These are phyloP conservation scores for Hydropotes inermis DNA, from an alignment of 2,113 vertebrate genomes.

Conservation along the genomic window DNA sequence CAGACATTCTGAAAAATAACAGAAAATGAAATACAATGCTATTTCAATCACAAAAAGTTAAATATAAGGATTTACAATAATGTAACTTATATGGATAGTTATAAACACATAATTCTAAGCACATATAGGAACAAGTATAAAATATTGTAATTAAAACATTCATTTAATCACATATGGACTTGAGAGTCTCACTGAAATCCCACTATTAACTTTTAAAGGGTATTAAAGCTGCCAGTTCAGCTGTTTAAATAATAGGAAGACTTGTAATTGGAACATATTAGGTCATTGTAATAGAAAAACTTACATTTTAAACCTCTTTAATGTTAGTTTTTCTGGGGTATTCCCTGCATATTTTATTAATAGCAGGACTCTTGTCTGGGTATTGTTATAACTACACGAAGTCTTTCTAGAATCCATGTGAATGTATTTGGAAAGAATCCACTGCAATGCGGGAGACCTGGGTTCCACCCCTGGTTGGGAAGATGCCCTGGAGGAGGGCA, in stretches of 20 bases:
- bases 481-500: not conserved
- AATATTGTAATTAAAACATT: slow-evolving; percentile 66
- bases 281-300: slow-evolving; percentile 61
- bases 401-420: not conserved
- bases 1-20: slow-evolving; percentile 42
- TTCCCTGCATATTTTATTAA: slow-evolving; percentile 20
- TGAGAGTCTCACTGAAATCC: slow-evolving; percentile 64
- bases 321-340: slow-evolving; percentile 52
- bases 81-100: slow-evolving; percentile 47
- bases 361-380: not conserved
- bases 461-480: not conserved
- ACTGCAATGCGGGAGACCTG: not conserved
- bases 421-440: not conserved
- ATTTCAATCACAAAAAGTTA: slow-evolving; percentile 59
- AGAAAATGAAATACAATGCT: slow-evolving; percentile 58
- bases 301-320: slow-evolving; percentile 48
- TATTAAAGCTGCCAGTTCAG: slow-evolving; percentile 66
- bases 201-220: slow-evolving; percentile 68
- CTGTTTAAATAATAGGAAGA: slow-evolving; percentile 75
- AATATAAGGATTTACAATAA: slow-evolving; percentile 56
- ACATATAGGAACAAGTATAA: slow-evolving; percentile 60
- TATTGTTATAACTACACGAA: slow-evolving; percentile 52
- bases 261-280: slow-evolving; percentile 69
- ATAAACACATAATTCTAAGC: slow-evolving; percentile 59
- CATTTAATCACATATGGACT: slow-evolving; percentile 68